Evolutionary conservation across 2,888 invertebrate species (phyloP), one percentile per base, ranked within the genome.

Genomic region (Polia nebulosa): DNA sequence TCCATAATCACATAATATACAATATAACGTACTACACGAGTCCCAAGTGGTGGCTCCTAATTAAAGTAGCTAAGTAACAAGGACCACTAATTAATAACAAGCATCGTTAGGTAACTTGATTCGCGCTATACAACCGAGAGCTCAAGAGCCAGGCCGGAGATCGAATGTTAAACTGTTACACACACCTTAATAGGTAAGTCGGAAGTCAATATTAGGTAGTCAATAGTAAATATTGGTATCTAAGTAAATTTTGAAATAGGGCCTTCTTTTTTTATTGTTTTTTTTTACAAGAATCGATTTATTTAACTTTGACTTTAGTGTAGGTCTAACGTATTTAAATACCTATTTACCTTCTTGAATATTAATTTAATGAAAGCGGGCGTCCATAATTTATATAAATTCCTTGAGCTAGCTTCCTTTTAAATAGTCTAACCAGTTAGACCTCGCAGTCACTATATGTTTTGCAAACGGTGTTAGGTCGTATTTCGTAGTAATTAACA

Each of bases 31-130:
- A 57, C 2, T 20, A 52, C 27, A 41, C 76, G 34, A 29, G 59
- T 72, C 77, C 77, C 77, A 71, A 53, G 72, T 34, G 62, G 55
- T 20, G 34, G 45, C n/a, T 60, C 29, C 45, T 77, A 97, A 74
- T 76, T 76, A 79, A 61, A 57, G 27, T 20, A 45, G 60, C 65
- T 51, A 55, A 51, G 47, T 76, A 76, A 67, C 58, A 56, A 27
- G 44, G 39, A 53, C 58, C 96, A 96, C 25, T 96, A 96, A 15
- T 84, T 97, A 59, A 91, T 97, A 25, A 93, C 94, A 80, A 97
- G 97, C 87, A 87, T 97, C 69, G 97, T 74, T 69, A 76, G 34
- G 73, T 52, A 61, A 76, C 76, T 58, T 76, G 52, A 74, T 55
- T 53, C 53, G 36, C 36, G 20, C 15, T 53, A 62, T 76, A 76